Base-by-base conservation (phyloP, 2,113 vertebrate genomes). In the Acrocephalus kingi region DNA sequence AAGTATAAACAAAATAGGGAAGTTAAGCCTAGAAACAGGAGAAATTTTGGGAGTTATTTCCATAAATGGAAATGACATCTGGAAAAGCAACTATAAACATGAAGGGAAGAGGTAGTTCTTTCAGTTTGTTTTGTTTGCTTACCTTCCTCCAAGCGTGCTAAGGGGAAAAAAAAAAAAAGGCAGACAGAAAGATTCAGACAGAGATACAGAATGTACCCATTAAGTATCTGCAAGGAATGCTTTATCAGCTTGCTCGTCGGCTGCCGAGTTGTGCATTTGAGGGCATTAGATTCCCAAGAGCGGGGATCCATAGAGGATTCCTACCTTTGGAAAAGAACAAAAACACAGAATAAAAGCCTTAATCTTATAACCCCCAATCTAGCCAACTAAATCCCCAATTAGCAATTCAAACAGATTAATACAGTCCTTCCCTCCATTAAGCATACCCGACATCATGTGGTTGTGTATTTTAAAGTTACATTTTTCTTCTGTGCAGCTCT, bases 321-420 rank as follows among this genome's bases (percentile, higher is more conserved):
- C 88, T 79, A 95, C 92, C 91, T 95, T 90, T 94, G 92, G 97
- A 95, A 94, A 96, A 96, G 96, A 96, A 96, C 72, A 93, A 96
- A 97, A 94, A 74, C 76, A 75, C 78, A 72, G 97, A 96, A 96
- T 93, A 96, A 96, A 97, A 89, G 91, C 84, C 96, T 96, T 95
- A 97, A 95, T 92, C 96, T 93, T 49, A 71, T 90, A 89, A 79
- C 91, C 39, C 89, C 68, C 92, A 48, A 84, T 91, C 94, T 91
- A 82, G 94, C 90, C 94, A 84, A 55, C 93, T 86, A 94, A 97
- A 93, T 96, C 95, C 94, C 94, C 95, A 96, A 94, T 91, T 94
- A 97, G 95, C 96, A 96, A 95, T 96, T 97, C 92, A 94, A 97
- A 95, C 91, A 94, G 94, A 92, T 92, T 92, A 84, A 93, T 93